Evolutionary conservation across 2,888 invertebrate genomes (phyloP).

Genomic region (Agrenia bidenticulata): DNA sequence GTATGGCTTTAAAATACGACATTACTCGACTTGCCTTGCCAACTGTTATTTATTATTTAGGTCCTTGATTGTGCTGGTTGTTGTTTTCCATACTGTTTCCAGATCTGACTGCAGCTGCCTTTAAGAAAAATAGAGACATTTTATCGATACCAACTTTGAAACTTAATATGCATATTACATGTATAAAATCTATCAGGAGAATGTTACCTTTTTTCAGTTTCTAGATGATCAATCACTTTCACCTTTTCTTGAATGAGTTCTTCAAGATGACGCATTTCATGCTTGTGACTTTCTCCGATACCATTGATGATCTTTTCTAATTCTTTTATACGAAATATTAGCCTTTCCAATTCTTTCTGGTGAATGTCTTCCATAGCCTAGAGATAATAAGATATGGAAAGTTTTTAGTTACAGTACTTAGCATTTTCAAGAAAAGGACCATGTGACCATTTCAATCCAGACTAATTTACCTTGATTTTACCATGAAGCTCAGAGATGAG

Average conservation of each 20-base stretch:
- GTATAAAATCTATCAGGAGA: neutral
- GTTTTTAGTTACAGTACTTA: neutral
- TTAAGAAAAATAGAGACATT: slow-evolving; percentile 5
- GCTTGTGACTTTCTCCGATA: slow-evolving; percentile 34
- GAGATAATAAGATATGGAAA: slow-evolving; percentile 3
- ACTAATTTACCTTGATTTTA: slow-evolving; percentile 50
- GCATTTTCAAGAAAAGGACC: too few species aligned
- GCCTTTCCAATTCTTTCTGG: slow-evolving; percentile 35
- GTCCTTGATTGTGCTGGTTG: slow-evolving; percentile 31
- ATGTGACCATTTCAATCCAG: too few species aligned
- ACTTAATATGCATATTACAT: neutral
- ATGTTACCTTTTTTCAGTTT: slow-evolving; percentile 45
- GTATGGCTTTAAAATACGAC: too few species aligned
- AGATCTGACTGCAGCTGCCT: slow-evolving; percentile 47
- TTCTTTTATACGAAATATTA: slow-evolving; percentile 31
- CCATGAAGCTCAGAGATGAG: slow-evolving; percentile 44
- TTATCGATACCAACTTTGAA: too few species aligned
- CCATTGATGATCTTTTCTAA: slow-evolving; percentile 36
- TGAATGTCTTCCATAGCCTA: slow-evolving; percentile 48
- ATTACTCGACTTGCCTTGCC: too few species aligned
- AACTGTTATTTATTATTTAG: neutral
- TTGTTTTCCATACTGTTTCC: slow-evolving; percentile 50
- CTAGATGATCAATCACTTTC: slow-evolving; percentile 33
- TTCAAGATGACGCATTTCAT: slow-evolving; percentile 35
- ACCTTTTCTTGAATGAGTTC: slow-evolving; percentile 46